Conservation (phyloP, 2,113 vertebrate species). For the Pitta sordida region DNA sequence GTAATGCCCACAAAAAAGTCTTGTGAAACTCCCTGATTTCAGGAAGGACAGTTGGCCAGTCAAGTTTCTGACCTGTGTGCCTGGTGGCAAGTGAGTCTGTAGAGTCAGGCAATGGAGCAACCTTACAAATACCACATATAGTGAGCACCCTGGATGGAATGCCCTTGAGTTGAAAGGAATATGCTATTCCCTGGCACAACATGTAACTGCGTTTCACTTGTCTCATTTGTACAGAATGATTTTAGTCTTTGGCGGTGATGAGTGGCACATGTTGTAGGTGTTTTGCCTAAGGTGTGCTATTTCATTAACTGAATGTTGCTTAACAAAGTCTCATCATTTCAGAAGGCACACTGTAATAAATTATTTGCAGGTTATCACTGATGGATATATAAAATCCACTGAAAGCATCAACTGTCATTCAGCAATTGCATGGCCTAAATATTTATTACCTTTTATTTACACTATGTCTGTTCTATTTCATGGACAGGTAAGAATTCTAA, state of each 20-base stretch:
- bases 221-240: not conserved
- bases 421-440: not conserved
- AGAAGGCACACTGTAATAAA: not conserved
- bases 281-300: slow-evolving; percentile 17
- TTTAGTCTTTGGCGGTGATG: not conserved
- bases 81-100: not conserved
- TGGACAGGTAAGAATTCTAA: not conserved
- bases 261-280: not conserved
- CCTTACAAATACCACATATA: not conserved
- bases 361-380: slow-evolving; percentile 12
- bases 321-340: not conserved
- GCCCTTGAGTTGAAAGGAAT: not conserved
- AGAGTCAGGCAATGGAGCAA: not conserved
- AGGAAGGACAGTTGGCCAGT: not conserved
- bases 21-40: not conserved
- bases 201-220: not conserved
- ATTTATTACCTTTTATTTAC: slow-evolving; percentile 33
- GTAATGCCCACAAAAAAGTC: not conserved
- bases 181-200: not conserved
- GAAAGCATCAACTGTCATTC: not conserved
- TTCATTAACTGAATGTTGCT: slow-evolving; percentile 29
- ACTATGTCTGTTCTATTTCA: not conserved
- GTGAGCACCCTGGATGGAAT: not conserved
- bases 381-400: slow-evolving; percentile 10
- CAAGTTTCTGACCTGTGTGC: not conserved